A percentile compares a stretch with the other conserved stretches of the same genome.
phyloP scores from a whole-genome alignment of 2,113 vertebrate genomes.

The Elanoides forficatus region DNA sequence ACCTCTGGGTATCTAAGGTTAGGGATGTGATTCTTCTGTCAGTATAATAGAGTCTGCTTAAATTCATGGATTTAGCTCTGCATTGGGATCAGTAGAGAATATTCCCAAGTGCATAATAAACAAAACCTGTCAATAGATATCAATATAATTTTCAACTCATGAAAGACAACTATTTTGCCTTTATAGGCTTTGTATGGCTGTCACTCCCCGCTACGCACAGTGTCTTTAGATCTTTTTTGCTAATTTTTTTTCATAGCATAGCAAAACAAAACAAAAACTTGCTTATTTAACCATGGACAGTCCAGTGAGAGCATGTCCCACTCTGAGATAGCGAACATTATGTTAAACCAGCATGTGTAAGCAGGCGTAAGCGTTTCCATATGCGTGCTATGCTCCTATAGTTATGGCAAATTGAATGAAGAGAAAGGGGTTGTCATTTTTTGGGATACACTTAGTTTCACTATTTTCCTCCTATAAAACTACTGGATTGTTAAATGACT shows the following conservation, averaged over 20 bases:
- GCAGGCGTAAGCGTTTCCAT: too few relatives aligned
- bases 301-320: fast-evolving
- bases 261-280: background rate
- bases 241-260: background rate
- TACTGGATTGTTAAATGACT: background rate
- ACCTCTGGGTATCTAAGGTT: background rate
- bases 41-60: background rate
- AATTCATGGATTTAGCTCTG: background rate
- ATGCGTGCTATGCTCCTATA: background rate
- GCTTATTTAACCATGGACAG: background rate
- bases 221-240: background rate
- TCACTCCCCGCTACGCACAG: background rate
- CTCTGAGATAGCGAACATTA: background rate
- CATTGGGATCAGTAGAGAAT: background rate
- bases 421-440: background rate
- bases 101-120: background rate
- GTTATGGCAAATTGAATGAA: background rate
- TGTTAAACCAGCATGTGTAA: background rate
- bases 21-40: constrained; percentile 20
- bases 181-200: background rate
- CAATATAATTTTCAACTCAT: background rate
- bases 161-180: background rate
- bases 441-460: background rate
- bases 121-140: constrained; percentile 7
- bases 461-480: background rate